These are phyloP conservation scores for Lates calcarifer DNA, from an alignment of 2,113 vertebrate genomes.

Conservation along the genomic window DNA sequence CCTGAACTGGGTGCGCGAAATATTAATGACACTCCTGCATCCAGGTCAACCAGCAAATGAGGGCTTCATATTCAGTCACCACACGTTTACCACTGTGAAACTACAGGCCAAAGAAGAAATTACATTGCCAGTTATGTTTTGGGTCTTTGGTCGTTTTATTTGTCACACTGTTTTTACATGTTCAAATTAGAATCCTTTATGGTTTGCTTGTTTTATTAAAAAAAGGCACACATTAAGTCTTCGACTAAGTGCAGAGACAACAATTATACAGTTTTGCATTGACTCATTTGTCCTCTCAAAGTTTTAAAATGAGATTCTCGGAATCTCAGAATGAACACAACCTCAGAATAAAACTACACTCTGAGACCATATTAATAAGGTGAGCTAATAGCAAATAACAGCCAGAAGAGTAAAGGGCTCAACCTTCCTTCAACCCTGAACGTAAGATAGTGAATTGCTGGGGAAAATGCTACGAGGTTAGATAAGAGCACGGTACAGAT, in stretches of 20 bases:
- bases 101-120: neutral
- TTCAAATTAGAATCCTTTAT: neutral
- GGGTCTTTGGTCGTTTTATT: neutral
- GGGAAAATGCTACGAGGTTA: neutral
- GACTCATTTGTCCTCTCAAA: no score
- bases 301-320: no score
- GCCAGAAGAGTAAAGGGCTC: neutral
- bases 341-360: neutral
- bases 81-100: neutral
- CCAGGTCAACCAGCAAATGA: neutral
- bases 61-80: neutral
- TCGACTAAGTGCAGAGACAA: no score
- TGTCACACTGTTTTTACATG: neutral
- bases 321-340: neutral
- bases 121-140: neutral
- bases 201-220: neutral
- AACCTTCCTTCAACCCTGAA: neutral
- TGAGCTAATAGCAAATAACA: no score
- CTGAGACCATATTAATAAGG: neutral
- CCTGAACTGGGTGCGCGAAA: neutral
- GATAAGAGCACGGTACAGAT: slow-evolving; percentile 16
- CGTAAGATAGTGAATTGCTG: neutral
- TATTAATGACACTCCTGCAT: neutral
- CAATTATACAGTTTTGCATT: no score
- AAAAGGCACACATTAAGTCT: neutral